Base-by-base conservation (phyloP, 1,140 invertebrate genomes). In the Cherax quadricarinatus region DNA sequence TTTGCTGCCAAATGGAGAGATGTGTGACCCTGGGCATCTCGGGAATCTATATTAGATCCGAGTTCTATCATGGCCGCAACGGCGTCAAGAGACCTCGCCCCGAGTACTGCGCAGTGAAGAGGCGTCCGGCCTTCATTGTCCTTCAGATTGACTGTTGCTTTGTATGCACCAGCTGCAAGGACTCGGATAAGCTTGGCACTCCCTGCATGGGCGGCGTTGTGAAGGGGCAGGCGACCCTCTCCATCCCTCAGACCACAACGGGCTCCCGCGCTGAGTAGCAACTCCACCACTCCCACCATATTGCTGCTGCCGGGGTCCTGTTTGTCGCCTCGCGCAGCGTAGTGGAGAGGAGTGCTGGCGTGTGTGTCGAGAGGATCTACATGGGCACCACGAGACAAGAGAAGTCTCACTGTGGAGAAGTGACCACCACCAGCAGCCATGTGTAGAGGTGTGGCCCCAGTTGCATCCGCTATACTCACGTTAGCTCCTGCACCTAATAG, bases 1-100 rank as follows among this genome's bases (percentile, higher is more conserved):
- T 98, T 95, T 5, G 98, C 97, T 6, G 98, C 98, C 80, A 98
- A 96, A 94, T 98, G 98, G 21, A 99, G 95, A 1, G 98, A 97
- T 0, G 98, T 98, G 94, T 98, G 98, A 0, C 98, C 98, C 94
- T 98, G 98, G 92, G 97, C 97, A 94, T 99, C 98, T 94, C 97
- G 97, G 78, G 97, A 96, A 94, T 98, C 98, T 0, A 98, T 97
- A 94, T 98, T 96, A 9, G 97, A 97, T 6, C 97, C 97, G 96
- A 97, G 97, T 92, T 93, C 53, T 53, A 93, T 81, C 53, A 93
- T 70, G n/a, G 82, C 57, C 24, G 83, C 84, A 51, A 94, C 89
- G 51, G 86, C 87, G 12, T 87, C 92, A 16, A 93, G 73, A n/a
- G 97, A 96, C 57, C 97, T 95, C 1, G 97, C 96, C n/a, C 0